Evolutionary conservation across 2,797 vertebrate genomes (phyloP), one percentile per base, ranked within the genome.

Genomic region (Loriculus beryllinus): DNA sequence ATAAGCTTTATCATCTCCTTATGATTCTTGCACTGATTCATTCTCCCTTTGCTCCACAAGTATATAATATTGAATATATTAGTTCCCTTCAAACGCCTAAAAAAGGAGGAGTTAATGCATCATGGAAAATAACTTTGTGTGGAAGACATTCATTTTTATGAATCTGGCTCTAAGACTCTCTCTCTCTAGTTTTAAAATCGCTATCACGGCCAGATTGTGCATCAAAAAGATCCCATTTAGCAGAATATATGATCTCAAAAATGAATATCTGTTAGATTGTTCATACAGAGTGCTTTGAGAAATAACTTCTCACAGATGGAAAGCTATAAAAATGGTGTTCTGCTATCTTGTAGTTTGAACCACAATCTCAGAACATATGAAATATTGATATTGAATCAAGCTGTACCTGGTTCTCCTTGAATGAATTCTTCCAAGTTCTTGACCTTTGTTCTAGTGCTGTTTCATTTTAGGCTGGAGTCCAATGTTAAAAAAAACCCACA

Each of bases 341-440:
- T 97, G 96, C 95, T 97, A 97, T 97, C 97, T 97, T 91, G 37
- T 97, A 97, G 95, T 77, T 88, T 96, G 94, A 97, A 97, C 93
- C 96, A 92, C 87, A 96, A 72, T 97, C 97, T 97, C 96, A 95
- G 96, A 97, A 92, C 88, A 93, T 91, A 97, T 98, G 97, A 98
- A 97, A 97, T 97, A 97, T 90, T 79, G 22, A 95, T 97, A 98
- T 98, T 98, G 97, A 97, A 97, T 97, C 97, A 98, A 98, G 96
- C 94, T 97, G 96, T 97, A 97, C 96, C 95, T 98, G 94, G 92
- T 96, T 97, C 95, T 10, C 45, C 79, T 90, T 90, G 96, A 96
- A 96, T 87, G 86, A 97, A 84, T 93, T 96, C 77, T 96, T 98
- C 95, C 89, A 97, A 97, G 94, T 96, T 96, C 96, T 93, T 97